phyloP scores from a whole-genome alignment of 2,113 vertebrate species.

The Saguinus midas region DNA sequence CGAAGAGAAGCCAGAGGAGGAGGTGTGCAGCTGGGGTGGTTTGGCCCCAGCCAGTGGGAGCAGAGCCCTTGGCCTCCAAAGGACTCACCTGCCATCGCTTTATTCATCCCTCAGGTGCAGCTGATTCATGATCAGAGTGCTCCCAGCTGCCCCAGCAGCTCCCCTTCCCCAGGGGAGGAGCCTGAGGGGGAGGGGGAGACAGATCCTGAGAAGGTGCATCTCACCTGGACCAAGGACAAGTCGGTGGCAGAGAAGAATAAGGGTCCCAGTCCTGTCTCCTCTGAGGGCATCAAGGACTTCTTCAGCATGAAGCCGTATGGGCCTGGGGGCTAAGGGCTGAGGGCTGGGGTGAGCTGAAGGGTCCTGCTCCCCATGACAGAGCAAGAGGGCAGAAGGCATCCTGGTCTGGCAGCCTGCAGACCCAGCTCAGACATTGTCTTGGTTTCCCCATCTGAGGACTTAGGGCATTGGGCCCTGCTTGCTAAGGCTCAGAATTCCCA shows the following conservation, averaged over 20 bases:
- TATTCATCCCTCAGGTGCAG: conserved; percentile 88
- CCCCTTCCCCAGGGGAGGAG: conserved; percentile 89
- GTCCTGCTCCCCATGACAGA: background rate
- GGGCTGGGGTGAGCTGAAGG: background rate
- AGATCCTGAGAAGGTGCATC: conserved; percentile 94
- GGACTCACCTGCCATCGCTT: background rate
- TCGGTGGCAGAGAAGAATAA: conserved; percentile 92
- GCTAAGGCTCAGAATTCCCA: background rate
- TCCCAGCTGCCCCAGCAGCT: conserved; percentile 90
- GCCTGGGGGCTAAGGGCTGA: background rate
- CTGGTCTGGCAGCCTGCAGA: background rate
- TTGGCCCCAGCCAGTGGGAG: background rate
- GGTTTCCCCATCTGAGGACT: background rate
- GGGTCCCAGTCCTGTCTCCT: conserved; percentile 91
- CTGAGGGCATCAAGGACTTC: conserved; percentile 97
- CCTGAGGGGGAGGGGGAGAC: conserved; percentile 84
- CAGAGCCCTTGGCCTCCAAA: background rate
- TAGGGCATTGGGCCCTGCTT: background rate
- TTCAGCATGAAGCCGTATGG: conserved; percentile 99
- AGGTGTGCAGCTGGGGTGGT: conserved; percentile 83
- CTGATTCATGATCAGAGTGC: conserved; percentile 96
- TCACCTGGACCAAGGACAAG: conserved; percentile 98
- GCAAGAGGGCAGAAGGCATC: background rate
- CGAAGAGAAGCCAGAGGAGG: conserved; percentile 96
- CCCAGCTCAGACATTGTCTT: background rate